Evolutionary conservation across 2,888 invertebrate species (phyloP), one percentile per base, ranked within the genome.

Genomic region (Onchidella celtica): DNA sequence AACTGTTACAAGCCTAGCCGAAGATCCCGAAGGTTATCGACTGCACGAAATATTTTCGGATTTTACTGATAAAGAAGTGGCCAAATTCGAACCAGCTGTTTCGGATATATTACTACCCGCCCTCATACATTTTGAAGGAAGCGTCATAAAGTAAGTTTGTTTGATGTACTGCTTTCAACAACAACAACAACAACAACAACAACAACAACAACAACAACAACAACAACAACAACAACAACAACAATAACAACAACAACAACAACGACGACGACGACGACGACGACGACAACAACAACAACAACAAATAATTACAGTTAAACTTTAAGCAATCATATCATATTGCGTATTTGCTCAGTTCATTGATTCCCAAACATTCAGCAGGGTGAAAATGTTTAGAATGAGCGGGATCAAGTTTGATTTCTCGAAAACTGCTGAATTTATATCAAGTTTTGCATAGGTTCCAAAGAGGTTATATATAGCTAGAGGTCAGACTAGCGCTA

Each of bases 131-230:
- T 70, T 78, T 27, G 78, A 78, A 61, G 38, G 36, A 3, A 70
- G 59, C 59, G 24, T 70, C n/a, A 70, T 70, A 27, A 78, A 61
- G 78, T 78, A 57, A 61, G 21, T n/a, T n/a, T n/a, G n/a, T n/a
- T n/a, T n/a, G 36, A 27, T 57, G 24, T 32, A 29, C 17, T 21
- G 24, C 68, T 21, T 34, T 17, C 36, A 29, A 6, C 6, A 11
- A 47, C 9, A 47, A 17, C 17, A 47, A 11, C 17, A 47, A 47
- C 6, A 47, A 11, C 17, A 17, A 11, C 17, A 47, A 47, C 6
- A 11, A 11, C 47, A 47, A 47, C 47, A 6, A 47, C 47, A 47
- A 17, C 47, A 11, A 47, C 17, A 47, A 47, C 17, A 47, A 11
- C 6, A 47, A 47, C 17, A 17, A 6, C 6, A 11, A 17, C 47